Conservation (phyloP, 1,140 invertebrate genomes). For the Scaptomyza pallida region DNA sequence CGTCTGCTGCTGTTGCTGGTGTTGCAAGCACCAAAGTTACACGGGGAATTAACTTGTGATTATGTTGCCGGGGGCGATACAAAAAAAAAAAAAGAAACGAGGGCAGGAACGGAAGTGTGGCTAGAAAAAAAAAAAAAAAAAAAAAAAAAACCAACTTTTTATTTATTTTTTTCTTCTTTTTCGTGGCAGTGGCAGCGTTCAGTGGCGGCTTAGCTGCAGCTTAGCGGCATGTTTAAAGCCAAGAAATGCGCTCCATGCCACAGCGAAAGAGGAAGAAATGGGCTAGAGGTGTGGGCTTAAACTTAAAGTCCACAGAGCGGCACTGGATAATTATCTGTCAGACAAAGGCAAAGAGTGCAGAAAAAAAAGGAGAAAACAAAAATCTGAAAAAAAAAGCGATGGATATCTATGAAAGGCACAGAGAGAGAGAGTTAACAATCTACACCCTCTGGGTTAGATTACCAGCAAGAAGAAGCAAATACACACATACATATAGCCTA, state of each 20-base stretch:
- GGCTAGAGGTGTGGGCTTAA: neutral
- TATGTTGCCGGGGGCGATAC: slow-evolving; percentile 56
- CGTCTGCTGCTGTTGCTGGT: slow-evolving; percentile 11
- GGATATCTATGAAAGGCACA: slow-evolving; percentile 22
- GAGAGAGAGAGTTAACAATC: no score
- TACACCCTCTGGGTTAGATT: no score
- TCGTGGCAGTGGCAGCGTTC: slow-evolving; percentile 37
- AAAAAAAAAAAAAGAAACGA: neutral
- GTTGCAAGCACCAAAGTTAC: slow-evolving; percentile 64
- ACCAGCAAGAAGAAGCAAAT: slow-evolving; percentile 12
- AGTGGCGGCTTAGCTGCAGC: slow-evolving; percentile 58
- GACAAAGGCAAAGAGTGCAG: neutral
- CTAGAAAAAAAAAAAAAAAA: slow-evolving; percentile 12
- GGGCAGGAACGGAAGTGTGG: slow-evolving; percentile 11
- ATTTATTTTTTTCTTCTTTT: slow-evolving; percentile 21
- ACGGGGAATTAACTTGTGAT: slow-evolving; percentile 79
- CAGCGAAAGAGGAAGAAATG: slow-evolving; percentile 1
- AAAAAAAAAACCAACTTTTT: no score
- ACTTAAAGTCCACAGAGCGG: no score
- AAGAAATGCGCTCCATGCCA: slow-evolving; percentile 35
- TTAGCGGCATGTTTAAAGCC: slow-evolving; percentile 59
- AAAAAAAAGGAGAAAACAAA: neutral
- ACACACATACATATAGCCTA: slow-evolving; percentile 27
- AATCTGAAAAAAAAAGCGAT: slow-evolving; percentile 9
- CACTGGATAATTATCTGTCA: no score